Conservation (phyloP, 2,797 vertebrate genomes). For the Pitangus sulphuratus region DNA sequence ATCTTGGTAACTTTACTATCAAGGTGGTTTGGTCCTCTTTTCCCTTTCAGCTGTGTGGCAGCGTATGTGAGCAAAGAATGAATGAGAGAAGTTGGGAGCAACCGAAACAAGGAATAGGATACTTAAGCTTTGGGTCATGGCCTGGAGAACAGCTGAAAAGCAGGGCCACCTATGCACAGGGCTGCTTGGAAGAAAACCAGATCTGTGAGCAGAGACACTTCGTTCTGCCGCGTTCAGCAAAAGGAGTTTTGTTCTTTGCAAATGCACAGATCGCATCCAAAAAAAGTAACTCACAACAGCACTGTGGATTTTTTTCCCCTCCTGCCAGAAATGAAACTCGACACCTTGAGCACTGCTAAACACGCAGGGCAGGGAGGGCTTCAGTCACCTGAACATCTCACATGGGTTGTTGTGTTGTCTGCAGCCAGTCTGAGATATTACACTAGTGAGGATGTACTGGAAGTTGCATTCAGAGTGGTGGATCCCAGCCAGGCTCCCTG, state of each 20-base stretch:
- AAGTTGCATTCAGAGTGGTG: background rate
- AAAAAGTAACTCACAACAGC: background rate
- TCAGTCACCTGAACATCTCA: accelerated
- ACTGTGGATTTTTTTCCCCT: background rate
- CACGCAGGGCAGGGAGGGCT: background rate
- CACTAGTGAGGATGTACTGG: background rate
- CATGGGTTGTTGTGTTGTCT: accelerated
- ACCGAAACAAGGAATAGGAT: background rate
- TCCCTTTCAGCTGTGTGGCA: accelerated
- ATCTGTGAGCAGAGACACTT: background rate
- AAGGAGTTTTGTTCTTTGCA: background rate
- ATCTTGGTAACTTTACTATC: background rate
- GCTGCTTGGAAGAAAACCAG: background rate
- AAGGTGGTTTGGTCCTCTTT: background rate
- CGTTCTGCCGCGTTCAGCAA: accelerated
- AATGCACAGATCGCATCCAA: background rate
- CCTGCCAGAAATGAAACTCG: background rate
- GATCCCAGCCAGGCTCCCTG: background rate
- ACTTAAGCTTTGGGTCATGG: background rate
- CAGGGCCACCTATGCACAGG: background rate
- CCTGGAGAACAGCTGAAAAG: background rate
- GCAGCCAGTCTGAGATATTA: background rate
- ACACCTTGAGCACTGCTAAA: background rate
- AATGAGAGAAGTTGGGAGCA: background rate
- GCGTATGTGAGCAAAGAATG: background rate